Percentiles rank a stretch among this genome's conserved stretches.
Evolutionary conservation across 2,888 invertebrate genomes (phyloP).

Genomic region (Ramazzottius varieornatus): DNA sequence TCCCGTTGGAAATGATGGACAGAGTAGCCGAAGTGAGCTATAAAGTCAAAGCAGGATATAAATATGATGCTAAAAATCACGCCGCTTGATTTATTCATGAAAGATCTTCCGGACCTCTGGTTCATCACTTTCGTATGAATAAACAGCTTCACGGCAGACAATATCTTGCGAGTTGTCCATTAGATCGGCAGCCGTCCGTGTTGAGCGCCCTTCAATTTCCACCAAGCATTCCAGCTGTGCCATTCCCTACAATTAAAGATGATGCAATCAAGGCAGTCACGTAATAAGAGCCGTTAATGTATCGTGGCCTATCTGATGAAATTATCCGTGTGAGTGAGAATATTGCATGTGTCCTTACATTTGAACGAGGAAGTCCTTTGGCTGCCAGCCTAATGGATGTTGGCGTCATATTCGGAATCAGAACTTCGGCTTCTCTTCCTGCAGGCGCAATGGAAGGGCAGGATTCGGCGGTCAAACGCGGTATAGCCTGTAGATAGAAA

Average conservation of each 20-base stretch:
- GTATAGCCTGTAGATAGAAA: too few species aligned
- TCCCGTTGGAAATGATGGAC: constrained; percentile 71
- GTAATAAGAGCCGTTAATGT: background rate
- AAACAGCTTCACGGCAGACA: background rate
- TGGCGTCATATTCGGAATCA: background rate
- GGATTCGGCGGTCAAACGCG: too few species aligned
- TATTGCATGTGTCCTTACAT: background rate
- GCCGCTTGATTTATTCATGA: too few species aligned
- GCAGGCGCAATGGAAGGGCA: too few species aligned
- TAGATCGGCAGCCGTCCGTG: background rate
- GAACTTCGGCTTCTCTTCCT: background rate
- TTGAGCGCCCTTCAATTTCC: background rate
- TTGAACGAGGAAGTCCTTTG: background rate
- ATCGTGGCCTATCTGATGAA: background rate
- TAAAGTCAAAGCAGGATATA: background rate
- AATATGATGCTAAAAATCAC: too few species aligned
- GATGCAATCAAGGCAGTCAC: too few species aligned
- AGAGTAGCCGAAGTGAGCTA: constrained; percentile 35
- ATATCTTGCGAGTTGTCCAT: background rate
- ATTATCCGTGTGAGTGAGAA: background rate
- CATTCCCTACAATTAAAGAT: background rate
- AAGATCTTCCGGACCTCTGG: background rate
- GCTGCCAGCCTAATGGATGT: background rate
- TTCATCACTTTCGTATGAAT: background rate
- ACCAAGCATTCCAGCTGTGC: background rate